Base-by-base conservation (phyloP, 2,113 vertebrate genomes). In the Clarias magur region DNA sequence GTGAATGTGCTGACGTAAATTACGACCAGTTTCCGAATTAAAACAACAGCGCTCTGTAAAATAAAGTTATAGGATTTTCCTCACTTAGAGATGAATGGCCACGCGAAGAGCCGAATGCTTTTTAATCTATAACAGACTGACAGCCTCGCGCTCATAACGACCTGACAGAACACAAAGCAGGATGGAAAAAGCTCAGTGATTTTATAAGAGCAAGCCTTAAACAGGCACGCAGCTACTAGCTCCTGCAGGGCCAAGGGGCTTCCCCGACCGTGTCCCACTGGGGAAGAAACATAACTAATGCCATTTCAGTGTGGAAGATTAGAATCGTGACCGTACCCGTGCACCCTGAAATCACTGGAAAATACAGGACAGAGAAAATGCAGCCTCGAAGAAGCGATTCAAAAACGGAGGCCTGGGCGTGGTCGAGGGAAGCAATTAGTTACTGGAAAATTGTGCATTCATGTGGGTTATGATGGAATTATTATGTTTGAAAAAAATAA, bases 91-190 rank as follows among this genome's bases (percentile, higher is more conserved):
- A 73, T 42, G 76, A 63, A 75, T 16, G 23, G 27, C 48, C 57
- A 57, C 30, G 57, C 60, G 72, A 82, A 80, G 38, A 84, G 56
- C 27, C 30, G 38, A 85, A 82, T 3, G 48, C 83, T 34, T 23
- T 70, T 6, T 85, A 87, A 88, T 89, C 84, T 23, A 23, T 57
- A 60, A 78, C 79, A 88, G 57, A 88, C 84, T 1, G 30, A 27
- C 72, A 76, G 38, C 57, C 70, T 76, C 87, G 68, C 76, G 78
- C 16, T 60, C 12, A 8, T 16, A 56, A 83, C 21, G 63, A 80
- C 75, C 62, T 38, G 83, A 75, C 59, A 88, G 56, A 85, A 70
- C 23, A 27, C 23, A 12, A 63, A 57, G 7, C 48, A 70, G 80
- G 85, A 76, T 62, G 73, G 59, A 83, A 89, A 89, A 87, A 23